Base-by-base conservation (phyloP, 2,797 vertebrate species). In the Paedocypris micromegethes region DNA sequence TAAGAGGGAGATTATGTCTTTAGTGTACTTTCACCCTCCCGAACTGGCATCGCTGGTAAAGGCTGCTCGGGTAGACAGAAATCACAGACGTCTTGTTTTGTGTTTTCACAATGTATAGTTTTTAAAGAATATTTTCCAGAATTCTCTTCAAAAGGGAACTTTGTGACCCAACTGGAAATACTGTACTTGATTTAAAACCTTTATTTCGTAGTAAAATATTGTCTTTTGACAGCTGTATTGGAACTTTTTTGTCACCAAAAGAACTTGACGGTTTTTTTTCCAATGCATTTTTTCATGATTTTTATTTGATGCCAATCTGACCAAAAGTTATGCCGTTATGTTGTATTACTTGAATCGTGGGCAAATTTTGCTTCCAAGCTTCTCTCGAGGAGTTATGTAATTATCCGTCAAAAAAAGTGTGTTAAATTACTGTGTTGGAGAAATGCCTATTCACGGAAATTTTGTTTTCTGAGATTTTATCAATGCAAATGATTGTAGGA, bases 11-110 rank as follows among this genome's bases (percentile, higher is more conserved):
- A 70, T 79, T 75, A 72, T 50, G 64, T 45, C 59, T 57, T 70
- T 71, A 63, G 61, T 66, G 68, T 49, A 63, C 72, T 76, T 78
- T 76, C 64, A 52, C 72, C 68, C 72, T 68, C 6, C 60, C 66
- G 60, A 73, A 74, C 63, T 69, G 58, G 55, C 44, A 9, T 57
- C 5, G n/a, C 38, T 57, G 38, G 5, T 51, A 48, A 43, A 62
- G 56, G 46, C 8, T 61, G 40, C 3, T n/a, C 40, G 57, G n/a
- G 61, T 51, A 50, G 60, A 49, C 50, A 63, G 52, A 60, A 60
- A 52, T 65, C 37, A 69, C 9, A 55, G 40, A n/a, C 38, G 0
- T 65, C 37, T 23, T 41, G 8, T 65, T 65, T 56, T 4, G 23
- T 23, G 23, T 23, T 23, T 48, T 64, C 42, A 45, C 43, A 47